Evolutionary conservation across 2,113 vertebrate species (phyloP).

Genomic region (Aptenodytes forsteri): DNA sequence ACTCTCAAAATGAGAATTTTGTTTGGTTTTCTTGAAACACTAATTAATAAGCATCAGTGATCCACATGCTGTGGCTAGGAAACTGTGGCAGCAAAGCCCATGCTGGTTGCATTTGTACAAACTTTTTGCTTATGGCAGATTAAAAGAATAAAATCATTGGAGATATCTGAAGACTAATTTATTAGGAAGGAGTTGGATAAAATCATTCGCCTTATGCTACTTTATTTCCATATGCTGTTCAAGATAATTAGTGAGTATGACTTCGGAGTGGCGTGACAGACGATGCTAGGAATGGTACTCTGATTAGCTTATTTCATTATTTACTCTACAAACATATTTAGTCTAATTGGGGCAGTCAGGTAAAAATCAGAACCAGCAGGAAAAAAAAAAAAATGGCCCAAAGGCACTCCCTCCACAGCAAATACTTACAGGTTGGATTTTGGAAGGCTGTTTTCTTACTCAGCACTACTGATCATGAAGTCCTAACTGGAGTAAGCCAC

Average conservation of each 20-base stretch:
- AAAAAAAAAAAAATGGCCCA: neutral
- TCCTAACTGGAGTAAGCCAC: neutral
- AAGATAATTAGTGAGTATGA: neutral
- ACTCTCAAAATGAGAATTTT: neutral
- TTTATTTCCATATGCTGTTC: neutral
- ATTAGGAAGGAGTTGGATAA: slow-evolving; percentile 16
- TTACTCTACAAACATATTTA: neutral
- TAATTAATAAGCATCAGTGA: neutral
- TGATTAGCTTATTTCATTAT: neutral
- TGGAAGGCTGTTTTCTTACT: neutral
- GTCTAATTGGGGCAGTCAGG: neutral
- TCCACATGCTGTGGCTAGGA: neutral
- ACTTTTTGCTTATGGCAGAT: slow-evolving; percentile 12
- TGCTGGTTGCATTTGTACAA: neutral
- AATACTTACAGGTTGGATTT: neutral
- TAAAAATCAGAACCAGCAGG: neutral
- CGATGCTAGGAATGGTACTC: neutral
- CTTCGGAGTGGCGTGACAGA: neutral
- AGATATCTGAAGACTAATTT: slow-evolving; percentile 11
- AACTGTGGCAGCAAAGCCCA: neutral
- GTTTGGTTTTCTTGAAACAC: neutral
- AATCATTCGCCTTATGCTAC: neutral
- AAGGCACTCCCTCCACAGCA: neutral
- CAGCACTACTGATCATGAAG: neutral
- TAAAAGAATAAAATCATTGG: slow-evolving; percentile 12